Conservation (phyloP, 2,888 invertebrate genomes). For the Hipparchia semele region DNA sequence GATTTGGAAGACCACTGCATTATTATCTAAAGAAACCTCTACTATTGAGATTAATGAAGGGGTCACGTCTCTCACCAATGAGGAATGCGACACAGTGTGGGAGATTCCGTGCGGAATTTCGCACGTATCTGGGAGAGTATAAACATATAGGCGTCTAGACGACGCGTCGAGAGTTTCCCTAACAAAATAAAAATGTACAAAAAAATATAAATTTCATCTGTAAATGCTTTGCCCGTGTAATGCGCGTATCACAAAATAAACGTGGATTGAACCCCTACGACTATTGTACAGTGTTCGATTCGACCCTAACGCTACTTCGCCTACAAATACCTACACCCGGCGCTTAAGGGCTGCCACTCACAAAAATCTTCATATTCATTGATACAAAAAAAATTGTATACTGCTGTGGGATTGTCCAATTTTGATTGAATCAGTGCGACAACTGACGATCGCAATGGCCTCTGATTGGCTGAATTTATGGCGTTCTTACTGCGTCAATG, state of each 20-base stretch:
- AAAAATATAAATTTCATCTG: constrained; percentile 28
- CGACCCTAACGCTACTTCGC: constrained; percentile 55
- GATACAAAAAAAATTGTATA: too few relatives aligned
- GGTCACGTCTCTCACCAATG: too few relatives aligned
- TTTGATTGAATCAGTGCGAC: too few relatives aligned
- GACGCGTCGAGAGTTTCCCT: constrained; percentile 51
- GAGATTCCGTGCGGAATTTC: neutral
- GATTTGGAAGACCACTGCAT: too few relatives aligned
- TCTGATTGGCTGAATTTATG: too few relatives aligned
- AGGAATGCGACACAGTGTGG: too few relatives aligned
- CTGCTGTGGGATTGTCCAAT: too few relatives aligned
- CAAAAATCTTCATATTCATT: neutral
- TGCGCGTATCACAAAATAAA: constrained; percentile 20
- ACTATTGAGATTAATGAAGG: too few relatives aligned
- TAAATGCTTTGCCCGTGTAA: constrained; percentile 27
- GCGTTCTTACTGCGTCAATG: too few relatives aligned
- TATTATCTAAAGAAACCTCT: too few relatives aligned
- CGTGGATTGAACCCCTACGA: constrained; percentile 53
- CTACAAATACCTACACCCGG: constrained; percentile 49
- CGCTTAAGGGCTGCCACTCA: neutral
- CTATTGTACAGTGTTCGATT: constrained; percentile 47
- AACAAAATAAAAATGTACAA: constrained; percentile 34
- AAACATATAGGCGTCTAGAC: constrained; percentile 18
- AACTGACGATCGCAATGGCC: too few relatives aligned
- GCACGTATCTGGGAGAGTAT: neutral